Percentiles rank a stretch among this genome's conserved stretches.
phyloP scores from a whole-genome alignment of 2,888 invertebrate genomes.

The Tolmerus cingulatus region DNA sequence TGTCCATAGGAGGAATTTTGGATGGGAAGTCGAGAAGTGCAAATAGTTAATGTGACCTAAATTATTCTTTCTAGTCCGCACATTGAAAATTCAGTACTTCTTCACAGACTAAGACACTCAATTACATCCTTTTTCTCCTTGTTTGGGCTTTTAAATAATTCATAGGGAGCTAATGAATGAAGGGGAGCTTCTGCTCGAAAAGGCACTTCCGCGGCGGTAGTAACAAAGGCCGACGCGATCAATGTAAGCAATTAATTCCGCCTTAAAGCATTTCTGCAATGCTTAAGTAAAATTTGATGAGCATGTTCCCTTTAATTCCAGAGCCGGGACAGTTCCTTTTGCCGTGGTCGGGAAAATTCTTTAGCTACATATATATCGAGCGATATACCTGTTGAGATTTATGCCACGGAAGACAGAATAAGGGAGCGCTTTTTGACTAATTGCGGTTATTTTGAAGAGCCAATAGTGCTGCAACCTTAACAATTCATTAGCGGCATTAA shows the following conservation, averaged over 20 bases:
- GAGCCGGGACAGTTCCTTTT: not conserved
- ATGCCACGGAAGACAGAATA: not conserved
- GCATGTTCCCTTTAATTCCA: not conserved
- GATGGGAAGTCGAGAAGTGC: not conserved
- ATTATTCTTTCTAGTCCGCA: not conserved
- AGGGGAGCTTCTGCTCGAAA: not conserved
- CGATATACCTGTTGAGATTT: not conserved
- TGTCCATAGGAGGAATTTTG: not conserved
- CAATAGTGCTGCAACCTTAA: not conserved
- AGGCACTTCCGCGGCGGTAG: not conserved
- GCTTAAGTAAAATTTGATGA: not conserved
- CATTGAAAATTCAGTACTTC: not conserved
- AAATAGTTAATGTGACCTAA: not conserved
- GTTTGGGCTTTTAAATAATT: not conserved
- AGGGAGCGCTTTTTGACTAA: not conserved
- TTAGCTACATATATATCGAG: not conserved
- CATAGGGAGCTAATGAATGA: not conserved
- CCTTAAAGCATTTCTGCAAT: not conserved
- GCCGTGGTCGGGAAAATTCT: not conserved
- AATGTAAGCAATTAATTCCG: not conserved
- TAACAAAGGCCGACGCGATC: not conserved
- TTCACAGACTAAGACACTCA: not conserved
- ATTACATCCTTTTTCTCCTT: not conserved
- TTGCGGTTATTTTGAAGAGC: not conserved
- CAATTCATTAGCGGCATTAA: slow-evolving; percentile 17